Evolutionary conservation across 2,113 vertebrate genomes (phyloP).

Genomic region (Anoura caudifer): DNA sequence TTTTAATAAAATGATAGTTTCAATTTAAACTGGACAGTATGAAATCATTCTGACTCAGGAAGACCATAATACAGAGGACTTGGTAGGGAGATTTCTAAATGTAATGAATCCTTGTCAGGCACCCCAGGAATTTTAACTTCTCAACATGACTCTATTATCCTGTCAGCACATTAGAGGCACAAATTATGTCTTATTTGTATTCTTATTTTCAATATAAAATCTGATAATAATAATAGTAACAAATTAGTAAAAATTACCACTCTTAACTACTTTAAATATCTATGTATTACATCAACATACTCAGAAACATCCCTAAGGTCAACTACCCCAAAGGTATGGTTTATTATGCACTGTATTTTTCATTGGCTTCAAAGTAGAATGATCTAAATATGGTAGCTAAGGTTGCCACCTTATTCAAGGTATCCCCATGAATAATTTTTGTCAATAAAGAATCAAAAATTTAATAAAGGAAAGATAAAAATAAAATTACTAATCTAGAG

Average conservation of each 20-base stretch:
- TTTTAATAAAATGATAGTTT: background rate
- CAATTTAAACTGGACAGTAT: background rate
- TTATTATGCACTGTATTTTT: background rate
- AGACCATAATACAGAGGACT: background rate
- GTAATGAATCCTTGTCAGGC: background rate
- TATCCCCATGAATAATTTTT: conserved; percentile 19
- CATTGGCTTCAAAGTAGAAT: conserved; percentile 37
- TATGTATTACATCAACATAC: background rate
- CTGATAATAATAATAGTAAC: background rate
- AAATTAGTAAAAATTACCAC: conserved; percentile 17
- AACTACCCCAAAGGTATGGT: background rate
- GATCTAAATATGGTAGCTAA: background rate
- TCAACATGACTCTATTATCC: background rate
- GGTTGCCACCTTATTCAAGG: too few relatives aligned
- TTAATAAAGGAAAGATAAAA: conserved; percentile 33
- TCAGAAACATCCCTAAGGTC: background rate
- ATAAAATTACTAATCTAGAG: background rate
- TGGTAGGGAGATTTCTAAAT: background rate
- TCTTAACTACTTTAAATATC: background rate
- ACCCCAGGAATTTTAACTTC: background rate
- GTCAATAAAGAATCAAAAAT: background rate
- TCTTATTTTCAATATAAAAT: conserved; percentile 13
- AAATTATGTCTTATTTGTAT: conserved; percentile 19
- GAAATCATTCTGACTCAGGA: background rate
- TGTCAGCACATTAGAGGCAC: background rate